Evolutionary conservation across 1,140 invertebrate species (phyloP).

Genomic region (Coboldia fuscipes): DNA sequence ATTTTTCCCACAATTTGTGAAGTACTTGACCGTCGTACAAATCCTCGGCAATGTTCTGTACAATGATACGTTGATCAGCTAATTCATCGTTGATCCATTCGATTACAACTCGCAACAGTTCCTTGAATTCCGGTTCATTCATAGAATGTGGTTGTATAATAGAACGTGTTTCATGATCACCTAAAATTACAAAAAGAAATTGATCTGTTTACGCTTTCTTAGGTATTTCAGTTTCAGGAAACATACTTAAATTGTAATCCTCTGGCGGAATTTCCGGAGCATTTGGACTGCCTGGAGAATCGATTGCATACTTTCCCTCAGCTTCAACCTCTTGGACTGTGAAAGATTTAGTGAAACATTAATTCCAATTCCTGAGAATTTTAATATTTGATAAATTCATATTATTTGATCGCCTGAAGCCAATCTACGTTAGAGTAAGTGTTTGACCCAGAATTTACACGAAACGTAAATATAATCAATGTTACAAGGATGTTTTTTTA

Average conservation of each 20-base stretch:
- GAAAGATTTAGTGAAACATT: constrained; percentile 16
- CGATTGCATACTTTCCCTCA: constrained; percentile 92
- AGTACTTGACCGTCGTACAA: constrained; percentile 96
- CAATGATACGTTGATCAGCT: constrained; percentile 91
- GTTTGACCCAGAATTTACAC: neutral
- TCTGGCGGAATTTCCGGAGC: constrained; percentile 73
- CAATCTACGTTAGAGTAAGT: neutral
- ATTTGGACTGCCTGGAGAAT: constrained; percentile 74
- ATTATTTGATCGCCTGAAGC: neutral
- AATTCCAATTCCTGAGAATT: neutral
- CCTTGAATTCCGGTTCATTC: constrained; percentile 68
- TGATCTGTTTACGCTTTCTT: neutral
- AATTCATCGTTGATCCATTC: constrained; percentile 98
- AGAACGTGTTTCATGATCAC: constrained; percentile 90
- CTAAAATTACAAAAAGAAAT: constrained; percentile 23
- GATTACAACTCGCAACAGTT: constrained; percentile 72
- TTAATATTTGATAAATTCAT: neutral
- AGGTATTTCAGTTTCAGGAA: constrained; percentile 3
- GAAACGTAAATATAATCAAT: neutral
- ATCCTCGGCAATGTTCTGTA: constrained; percentile 92
- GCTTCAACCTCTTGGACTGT: constrained; percentile 85
- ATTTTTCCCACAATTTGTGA: constrained; percentile 88
- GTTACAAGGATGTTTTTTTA: neutral
- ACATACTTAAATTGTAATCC: constrained; percentile 70
- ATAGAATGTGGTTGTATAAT: constrained; percentile 80